These are phyloP conservation scores for Esox masquinongy DNA, from an alignment of 2,797 vertebrate genomes.

Conservation along the genomic window DNA sequence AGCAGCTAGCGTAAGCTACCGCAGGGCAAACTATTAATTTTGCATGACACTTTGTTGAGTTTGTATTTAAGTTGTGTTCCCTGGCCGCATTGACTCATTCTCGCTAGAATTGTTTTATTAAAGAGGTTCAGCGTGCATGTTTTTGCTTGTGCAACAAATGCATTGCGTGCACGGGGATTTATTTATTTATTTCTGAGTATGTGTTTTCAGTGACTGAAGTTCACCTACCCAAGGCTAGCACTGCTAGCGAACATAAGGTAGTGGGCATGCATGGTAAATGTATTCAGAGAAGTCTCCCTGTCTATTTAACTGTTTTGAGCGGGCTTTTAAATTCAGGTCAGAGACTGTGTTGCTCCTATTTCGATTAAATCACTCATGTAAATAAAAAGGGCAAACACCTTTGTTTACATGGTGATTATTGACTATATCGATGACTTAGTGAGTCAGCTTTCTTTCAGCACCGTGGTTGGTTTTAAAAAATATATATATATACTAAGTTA, in stretches of 20 bases:
- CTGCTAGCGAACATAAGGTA: neutral
- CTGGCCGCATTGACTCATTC: neutral
- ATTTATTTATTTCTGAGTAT: neutral
- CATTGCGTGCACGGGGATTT: neutral
- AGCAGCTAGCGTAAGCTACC: conserved; percentile 15
- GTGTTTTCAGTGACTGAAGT: conserved; percentile 7
- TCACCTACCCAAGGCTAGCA: neutral
- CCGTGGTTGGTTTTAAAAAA: neutral
- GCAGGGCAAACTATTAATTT: no score
- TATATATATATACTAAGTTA: neutral
- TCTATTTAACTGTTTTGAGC: conserved; percentile 35
- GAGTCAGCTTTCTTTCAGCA: conserved; percentile 31
- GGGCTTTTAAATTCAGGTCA: conserved; percentile 30
- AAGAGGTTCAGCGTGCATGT: no score
- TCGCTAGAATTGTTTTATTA: neutral
- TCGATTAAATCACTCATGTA: neutral
- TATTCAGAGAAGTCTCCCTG: neutral
- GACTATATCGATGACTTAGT: conserved; percentile 22
- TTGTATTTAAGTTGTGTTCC: conserved; percentile 6
- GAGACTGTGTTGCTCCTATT: conserved; percentile 5
- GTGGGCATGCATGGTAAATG: neutral
- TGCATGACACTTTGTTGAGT: conserved; percentile 6
- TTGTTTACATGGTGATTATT: neutral
- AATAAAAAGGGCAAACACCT: neutral
- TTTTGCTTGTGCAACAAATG: neutral